Percentiles rank a stretch among this genome's conserved stretches.
Conservation (phyloP, 2,888 invertebrate species). For the Amphipyra tragopoginis region DNA sequence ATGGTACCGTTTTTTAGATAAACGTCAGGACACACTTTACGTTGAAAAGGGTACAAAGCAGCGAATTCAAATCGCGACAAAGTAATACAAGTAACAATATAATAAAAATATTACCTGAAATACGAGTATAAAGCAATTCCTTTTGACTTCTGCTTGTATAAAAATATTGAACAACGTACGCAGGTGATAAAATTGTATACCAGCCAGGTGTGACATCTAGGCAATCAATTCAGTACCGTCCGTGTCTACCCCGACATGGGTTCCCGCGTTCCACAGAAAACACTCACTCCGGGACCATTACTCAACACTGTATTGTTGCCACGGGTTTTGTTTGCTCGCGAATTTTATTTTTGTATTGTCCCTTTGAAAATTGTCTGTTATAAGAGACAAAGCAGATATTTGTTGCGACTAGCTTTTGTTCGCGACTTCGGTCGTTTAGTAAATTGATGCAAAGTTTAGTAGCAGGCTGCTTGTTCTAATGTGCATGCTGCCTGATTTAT, state of each 20-base stretch:
- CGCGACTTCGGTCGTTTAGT: conserved; percentile 49
- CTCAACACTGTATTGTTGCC: conserved; percentile 60
- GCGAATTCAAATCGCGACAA: conserved; percentile 11
- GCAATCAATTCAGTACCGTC: conserved; percentile 56
- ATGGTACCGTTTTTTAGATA: no score
- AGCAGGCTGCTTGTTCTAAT: conserved; percentile 47
- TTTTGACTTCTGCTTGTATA: conserved; percentile 42
- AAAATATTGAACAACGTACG: conserved; percentile 42
- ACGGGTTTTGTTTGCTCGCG: conserved; percentile 51
- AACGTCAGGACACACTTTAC: no score
- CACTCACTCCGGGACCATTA: conserved; percentile 61
- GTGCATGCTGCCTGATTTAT: conserved; percentile 43
- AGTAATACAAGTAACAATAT: conserved; percentile 14
- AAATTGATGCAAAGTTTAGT: conserved; percentile 55
- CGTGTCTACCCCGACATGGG: conserved; percentile 40
- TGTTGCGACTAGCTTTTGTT: conserved; percentile 56
- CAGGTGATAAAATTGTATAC: conserved; percentile 53
- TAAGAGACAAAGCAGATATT: conserved; percentile 59
- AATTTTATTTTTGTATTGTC: conserved; percentile 62
- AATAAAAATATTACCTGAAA: conserved; percentile 32
- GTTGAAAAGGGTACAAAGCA: no score
- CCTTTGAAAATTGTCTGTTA: conserved; percentile 55
- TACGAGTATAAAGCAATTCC: conserved; percentile 27
- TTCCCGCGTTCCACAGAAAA: conserved; percentile 45
- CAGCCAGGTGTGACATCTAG: conserved; percentile 51